These are phyloP conservation scores for Nixonia krombeini DNA, from an alignment of 1,140 invertebrate genomes.

Conservation along the genomic window DNA sequence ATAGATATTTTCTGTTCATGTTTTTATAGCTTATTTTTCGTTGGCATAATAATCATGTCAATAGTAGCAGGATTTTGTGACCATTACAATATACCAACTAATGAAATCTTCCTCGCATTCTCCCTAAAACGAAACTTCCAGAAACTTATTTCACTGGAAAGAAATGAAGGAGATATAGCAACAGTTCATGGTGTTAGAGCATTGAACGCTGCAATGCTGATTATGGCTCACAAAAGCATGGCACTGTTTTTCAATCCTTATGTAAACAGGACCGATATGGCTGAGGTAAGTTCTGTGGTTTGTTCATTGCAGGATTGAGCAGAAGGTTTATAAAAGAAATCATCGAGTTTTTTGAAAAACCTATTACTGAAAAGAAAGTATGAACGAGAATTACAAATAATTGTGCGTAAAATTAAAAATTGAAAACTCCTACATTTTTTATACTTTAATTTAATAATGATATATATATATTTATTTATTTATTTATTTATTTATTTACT, in stretches of 20 bases:
- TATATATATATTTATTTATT: too few species aligned
- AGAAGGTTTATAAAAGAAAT: too few species aligned
- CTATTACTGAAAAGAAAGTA: too few species aligned
- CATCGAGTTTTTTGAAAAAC: too few species aligned
- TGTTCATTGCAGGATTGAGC: too few species aligned
- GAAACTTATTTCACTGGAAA: constrained; percentile 72
- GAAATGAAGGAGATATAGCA: constrained; percentile 74
- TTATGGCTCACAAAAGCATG: constrained; percentile 82
- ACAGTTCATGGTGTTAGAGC: constrained; percentile 79
- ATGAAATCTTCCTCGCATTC: constrained; percentile 75
- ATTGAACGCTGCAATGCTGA: constrained; percentile 77
- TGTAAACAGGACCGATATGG: constrained; percentile 78
- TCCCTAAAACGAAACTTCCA: constrained; percentile 76
- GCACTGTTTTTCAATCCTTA: constrained; percentile 81
- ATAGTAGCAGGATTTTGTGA: constrained; percentile 60
- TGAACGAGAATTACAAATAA: too few species aligned
- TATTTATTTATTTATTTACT: too few species aligned
- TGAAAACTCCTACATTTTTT: too few species aligned
- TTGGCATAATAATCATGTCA: constrained; percentile 49
- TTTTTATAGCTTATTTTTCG: constrained; percentile 59
- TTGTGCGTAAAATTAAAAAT: too few species aligned
- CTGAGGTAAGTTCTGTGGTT: constrained; percentile 74
- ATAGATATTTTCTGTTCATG: too few species aligned
- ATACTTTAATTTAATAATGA: too few species aligned
- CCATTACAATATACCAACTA: constrained; percentile 54